Base-by-base conservation (phyloP, 2,797 vertebrate species). In the Gadopsis bispinosus region DNA sequence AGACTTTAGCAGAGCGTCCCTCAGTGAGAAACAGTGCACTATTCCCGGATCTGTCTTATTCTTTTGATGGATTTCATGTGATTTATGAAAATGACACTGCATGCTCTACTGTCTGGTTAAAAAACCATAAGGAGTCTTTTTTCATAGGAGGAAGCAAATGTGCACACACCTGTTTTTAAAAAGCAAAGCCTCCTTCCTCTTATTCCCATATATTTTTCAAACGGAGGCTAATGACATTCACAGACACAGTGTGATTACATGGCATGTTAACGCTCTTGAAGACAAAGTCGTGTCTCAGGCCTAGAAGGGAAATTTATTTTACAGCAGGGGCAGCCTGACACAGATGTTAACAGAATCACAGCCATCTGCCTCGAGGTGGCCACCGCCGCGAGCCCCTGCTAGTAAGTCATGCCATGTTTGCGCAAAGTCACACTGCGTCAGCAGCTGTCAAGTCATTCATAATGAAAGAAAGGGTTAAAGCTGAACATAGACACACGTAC, bases 331-430 rank as follows among this genome's bases (percentile, higher is more conserved):
- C 70, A 80, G 87, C 70, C 79, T 56, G 85, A 74, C 85, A 80
- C 92, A 93, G 91, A 95, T 93, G 93, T 94, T 93, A 89, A 87
- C 88, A 67, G 77, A 76, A 91, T 90, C 83, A 73, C 53, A 58
- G 77, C 87, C 93, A 94, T 93, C 92, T 94, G 93, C 87, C 81
- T 70, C 0, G 4, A 76, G 77, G 73, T 74, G 83, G 77, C 75
- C 77, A n/a, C 70, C 62, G 0, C 72, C 55, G 33, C n/a, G 33
- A 50, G 14, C 63, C 69, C 78, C 71, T 33, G 73, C 76, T 79
- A 75, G 19, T 65, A 50, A 67, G 62, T 47, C 69, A 0, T 53
- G 74, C 69, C 66, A 50, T 53, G 79, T 69, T 76, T 71, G 79
- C 78, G 73, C 77, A 81, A 56, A 12, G 73, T 72, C 87, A 87